Evolutionary conservation across 1,140 invertebrate genomes (phyloP).

Genomic region (Drosophila bifasciata): DNA sequence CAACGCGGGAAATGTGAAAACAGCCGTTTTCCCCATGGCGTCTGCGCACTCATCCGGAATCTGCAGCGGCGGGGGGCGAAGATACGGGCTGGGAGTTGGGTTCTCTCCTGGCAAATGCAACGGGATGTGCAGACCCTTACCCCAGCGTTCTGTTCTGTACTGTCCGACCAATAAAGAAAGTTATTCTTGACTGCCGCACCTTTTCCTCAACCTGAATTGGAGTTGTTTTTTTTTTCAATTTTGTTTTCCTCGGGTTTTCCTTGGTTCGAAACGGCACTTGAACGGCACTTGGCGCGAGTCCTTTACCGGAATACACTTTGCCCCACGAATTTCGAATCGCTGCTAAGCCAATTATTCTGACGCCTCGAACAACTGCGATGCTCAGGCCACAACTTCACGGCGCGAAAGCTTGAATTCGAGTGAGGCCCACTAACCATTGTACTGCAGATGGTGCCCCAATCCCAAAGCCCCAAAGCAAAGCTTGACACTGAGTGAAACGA

Average conservation of each 20-base stretch:
- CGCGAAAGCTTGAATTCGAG: slow-evolving; percentile 68
- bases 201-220: slow-evolving; percentile 22
- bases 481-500: slow-evolving; percentile 4
- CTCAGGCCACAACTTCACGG: slow-evolving; percentile 64
- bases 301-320: slow-evolving; percentile 37
- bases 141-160: no score
- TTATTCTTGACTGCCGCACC: slow-evolving; percentile 52
- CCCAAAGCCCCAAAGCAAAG: slow-evolving; percentile 15
- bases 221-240: not conserved
- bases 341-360: slow-evolving; percentile 64
- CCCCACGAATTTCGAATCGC: slow-evolving; percentile 55
- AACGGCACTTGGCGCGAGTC: slow-evolving; percentile 44
- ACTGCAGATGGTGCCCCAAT: slow-evolving; percentile 4
- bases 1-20: slow-evolving; percentile 74
- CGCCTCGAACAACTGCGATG: slow-evolving; percentile 22
- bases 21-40: slow-evolving; percentile 66
- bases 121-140: slow-evolving; percentile 35
- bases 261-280: slow-evolving; percentile 32
- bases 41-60: slow-evolving; percentile 36
- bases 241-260: not conserved
- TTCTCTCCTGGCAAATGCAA: slow-evolving; percentile 29
- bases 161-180: not conserved
- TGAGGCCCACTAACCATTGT: slow-evolving; percentile 27
- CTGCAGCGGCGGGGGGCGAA: slow-evolving; percentile 25
- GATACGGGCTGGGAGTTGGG: slow-evolving; percentile 23